A percentile compares a stretch with the other conserved stretches of the same genome.
Evolutionary conservation across 2,113 vertebrate species (phyloP).

Genomic region (Mugil cephalus): DNA sequence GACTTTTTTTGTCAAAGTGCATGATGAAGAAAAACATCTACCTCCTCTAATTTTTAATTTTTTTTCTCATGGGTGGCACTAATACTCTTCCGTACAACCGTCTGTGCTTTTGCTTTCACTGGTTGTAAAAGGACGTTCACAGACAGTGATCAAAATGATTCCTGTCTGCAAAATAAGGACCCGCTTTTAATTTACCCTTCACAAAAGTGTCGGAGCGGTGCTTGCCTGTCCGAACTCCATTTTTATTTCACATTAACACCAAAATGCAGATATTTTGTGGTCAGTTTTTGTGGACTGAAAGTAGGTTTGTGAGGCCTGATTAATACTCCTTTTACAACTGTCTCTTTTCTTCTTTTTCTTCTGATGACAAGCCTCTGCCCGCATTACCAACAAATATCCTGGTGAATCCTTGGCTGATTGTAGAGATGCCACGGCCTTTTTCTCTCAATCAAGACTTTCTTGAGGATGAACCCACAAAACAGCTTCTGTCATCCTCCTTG

Average conservation of each 20-base stretch:
- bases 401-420: not conserved
- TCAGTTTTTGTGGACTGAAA: no score
- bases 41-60: no score
- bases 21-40: no score
- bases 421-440: not conserved
- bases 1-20: no score
- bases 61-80: no score
- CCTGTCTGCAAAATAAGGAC: not conserved
- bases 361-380: not conserved
- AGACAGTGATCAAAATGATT: not conserved
- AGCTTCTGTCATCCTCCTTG: slow-evolving; percentile 9
- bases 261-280: not conserved
- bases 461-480: not conserved
- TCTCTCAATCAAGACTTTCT: not conserved
- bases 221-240: not conserved
- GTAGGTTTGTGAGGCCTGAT: no score
- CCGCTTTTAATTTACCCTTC: not conserved
- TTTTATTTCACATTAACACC: not conserved
- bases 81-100: no score
- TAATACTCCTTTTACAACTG: no score
- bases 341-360: not conserved
- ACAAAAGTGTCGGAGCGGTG: not conserved
- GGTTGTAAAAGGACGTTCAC: not conserved
- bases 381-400: not conserved
- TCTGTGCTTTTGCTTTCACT: not conserved